Evolutionary conservation across 2,888 invertebrate species (phyloP).

Genomic region (Ecdyonurus torrentis): DNA sequence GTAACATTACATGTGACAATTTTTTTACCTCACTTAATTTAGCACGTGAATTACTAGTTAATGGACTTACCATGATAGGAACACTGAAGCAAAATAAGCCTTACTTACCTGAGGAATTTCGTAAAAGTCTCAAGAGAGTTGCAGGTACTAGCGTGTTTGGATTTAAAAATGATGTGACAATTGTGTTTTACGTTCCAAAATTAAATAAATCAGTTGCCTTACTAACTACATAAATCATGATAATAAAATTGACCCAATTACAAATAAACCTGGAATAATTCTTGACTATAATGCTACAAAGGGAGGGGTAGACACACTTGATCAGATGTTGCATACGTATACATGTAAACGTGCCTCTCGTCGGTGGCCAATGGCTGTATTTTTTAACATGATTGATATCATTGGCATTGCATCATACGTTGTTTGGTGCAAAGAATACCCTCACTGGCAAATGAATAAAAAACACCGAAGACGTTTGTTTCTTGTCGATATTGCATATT

Average conservation of each 20-base stretch:
- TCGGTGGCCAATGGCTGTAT: neutral
- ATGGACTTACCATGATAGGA: neutral
- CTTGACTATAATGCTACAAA: conserved; percentile 1
- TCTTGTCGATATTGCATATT: no score
- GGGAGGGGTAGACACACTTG: conserved; percentile 1
- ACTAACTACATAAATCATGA: neutral
- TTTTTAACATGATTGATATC: conserved; percentile 1
- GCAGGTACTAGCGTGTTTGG: neutral
- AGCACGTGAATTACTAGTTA: neutral
- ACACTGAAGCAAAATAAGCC: neutral
- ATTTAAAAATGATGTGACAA: neutral
- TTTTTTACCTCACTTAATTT: neutral
- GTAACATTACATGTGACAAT: neutral
- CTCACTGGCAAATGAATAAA: neutral
- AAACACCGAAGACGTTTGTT: no score
- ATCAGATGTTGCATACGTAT: neutral
- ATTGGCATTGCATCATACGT: neutral
- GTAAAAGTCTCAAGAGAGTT: no score
- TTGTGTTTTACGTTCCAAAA: neutral
- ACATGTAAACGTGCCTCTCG: neutral
- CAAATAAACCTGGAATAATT: neutral
- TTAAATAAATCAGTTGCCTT: neutral
- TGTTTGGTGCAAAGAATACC: neutral
- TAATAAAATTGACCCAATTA: neutral
- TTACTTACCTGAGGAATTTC: neutral